Evolutionary conservation across 2,113 vertebrate genomes (phyloP), one percentile per base, ranked within the genome.

Genomic region (Zapus hudsonius): DNA sequence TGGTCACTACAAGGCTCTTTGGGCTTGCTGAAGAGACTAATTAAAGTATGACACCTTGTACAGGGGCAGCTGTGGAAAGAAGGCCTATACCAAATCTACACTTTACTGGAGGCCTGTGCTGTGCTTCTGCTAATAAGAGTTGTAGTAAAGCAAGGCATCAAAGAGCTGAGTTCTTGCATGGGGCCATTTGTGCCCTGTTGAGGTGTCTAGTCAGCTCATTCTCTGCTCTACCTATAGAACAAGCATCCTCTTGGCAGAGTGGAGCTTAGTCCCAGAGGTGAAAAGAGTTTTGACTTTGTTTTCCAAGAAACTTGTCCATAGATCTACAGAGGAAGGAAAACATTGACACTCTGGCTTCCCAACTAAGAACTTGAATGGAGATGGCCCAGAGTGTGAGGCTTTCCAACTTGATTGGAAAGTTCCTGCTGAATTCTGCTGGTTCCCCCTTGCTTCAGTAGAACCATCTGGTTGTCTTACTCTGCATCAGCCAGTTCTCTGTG

Each of bases 241-340:
- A 88, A 89, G 86, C 33, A 17, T 80, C 44, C 33, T 78, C 78
- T 91, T 82, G 38, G 42, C 36, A 91, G 33, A 17, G 4, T 33
- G 38, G 67, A 47, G 36, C 74, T 91, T 82, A 75, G 73, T 87
- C 75, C 40, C 69, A 64, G 52, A 64, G 57, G 22, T 74, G 15
- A 64, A 70, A 40, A 87, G 92, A 96, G 36, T 64, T 64, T 11
- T 84, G 16, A 72, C 63, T n/a, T 69, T 91, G 94, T 61, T 89
- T 94, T 64, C 87, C n/a, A 2, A 2, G 70, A 83, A 92, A 89
- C n/a, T 89, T 92, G 80, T 81, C 64, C 55, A 70, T n/a, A 66
- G 36, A 89, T 76, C 52, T 82, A 0, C 57, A 78, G 7, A 66
- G 63, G 19, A 87, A 36, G 29, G 69, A 89, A 92, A 93, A 87